Evolutionary conservation across 1,140 invertebrate genomes (phyloP), one percentile per base, ranked within the genome.

Genomic region (Thalassaphorura encarpata): DNA sequence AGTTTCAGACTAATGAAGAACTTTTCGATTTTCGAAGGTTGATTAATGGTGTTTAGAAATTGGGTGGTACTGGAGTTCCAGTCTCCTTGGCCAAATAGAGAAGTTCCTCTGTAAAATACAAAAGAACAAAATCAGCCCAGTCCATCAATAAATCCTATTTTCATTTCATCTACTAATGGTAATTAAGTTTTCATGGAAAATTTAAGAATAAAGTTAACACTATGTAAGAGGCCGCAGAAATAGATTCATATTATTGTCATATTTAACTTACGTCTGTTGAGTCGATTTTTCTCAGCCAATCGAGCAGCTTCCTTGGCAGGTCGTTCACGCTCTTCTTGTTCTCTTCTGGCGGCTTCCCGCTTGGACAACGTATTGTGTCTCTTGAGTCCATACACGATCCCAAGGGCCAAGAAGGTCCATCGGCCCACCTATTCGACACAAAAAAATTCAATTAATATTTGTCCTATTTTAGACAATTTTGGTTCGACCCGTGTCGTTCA

Each of bases 341-440:
- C 83, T 27, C 83, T 73, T 18, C 80, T 66, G 49, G 72, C 76
- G 42, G 71, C 71, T 69, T 86, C 84, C 67, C 76, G 82, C 69
- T 78, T 85, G 24, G 78, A 77, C 1, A 84, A 71, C 40, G 80
- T 76, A 62, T 68, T 78, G 55, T 86, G 82, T 67, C 85, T 78
- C 64, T 79, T 79, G 2, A 80, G 76, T 46, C 84, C 85, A 62
- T 84, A 87, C 1, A 78, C 53, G 52, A 87, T 73, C 23, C 84
- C 84, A 4, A 75, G 69, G 16, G 71, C 64, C 11, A 87, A 75
- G 58, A 87, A 74, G 59, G 77, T 81, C 83, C 83, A 87, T 68
- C 85, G 76, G 21, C 77, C 77, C 68, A 86, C 83, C 82, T 84
- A 67, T 19, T 75, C n/a, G n/a, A n/a, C n/a, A n/a, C n/a, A n/a